These are phyloP conservation scores for Toxotes jaculatrix DNA, from an alignment of 2,113 vertebrate genomes.

Conservation along the genomic window DNA sequence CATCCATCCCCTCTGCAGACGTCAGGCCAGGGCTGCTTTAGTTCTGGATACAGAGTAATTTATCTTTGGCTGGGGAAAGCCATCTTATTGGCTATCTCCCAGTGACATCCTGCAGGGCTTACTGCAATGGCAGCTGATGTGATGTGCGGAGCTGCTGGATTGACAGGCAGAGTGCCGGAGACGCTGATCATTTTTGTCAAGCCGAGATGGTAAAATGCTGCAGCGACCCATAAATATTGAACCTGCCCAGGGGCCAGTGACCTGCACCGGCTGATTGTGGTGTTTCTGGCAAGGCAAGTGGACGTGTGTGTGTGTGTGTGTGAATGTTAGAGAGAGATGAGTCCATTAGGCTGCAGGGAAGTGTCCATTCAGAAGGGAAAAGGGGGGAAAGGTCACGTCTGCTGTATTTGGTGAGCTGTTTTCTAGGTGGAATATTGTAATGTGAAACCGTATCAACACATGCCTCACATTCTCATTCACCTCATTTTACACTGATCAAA, in stretches of 20 bases:
- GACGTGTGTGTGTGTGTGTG: constrained; percentile 35
- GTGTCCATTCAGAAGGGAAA: constrained; percentile 5
- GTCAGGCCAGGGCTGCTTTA: neutral
- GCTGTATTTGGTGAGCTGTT: constrained; percentile 20
- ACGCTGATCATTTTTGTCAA: constrained; percentile 75
- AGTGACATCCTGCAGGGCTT: constrained; percentile 47
- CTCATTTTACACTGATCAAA: neutral
- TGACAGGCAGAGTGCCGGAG: constrained; percentile 67
- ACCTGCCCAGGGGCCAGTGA: constrained; percentile 67
- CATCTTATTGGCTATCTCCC: constrained; percentile 27
- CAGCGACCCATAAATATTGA: constrained; percentile 75
- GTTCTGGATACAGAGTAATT: constrained; percentile 20
- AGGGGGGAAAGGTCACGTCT: constrained; percentile 42
- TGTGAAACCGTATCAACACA: constrained; percentile 6
- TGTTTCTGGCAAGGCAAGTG: constrained; percentile 38
- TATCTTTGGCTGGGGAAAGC: constrained; percentile 17
- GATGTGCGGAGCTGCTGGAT: constrained; percentile 45
- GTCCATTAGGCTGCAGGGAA: constrained; percentile 49
- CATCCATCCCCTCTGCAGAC: neutral
- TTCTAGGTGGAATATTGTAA: constrained; percentile 28
- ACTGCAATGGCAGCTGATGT: constrained; percentile 42
- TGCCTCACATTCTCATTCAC: neutral
- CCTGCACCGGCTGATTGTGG: constrained; percentile 49
- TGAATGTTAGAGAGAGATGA: constrained; percentile 19
- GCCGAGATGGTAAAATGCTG: constrained; percentile 65